These are phyloP conservation scores for Hydriomena furcata DNA, from an alignment of 2,888 invertebrate genomes.

Conservation along the genomic window DNA sequence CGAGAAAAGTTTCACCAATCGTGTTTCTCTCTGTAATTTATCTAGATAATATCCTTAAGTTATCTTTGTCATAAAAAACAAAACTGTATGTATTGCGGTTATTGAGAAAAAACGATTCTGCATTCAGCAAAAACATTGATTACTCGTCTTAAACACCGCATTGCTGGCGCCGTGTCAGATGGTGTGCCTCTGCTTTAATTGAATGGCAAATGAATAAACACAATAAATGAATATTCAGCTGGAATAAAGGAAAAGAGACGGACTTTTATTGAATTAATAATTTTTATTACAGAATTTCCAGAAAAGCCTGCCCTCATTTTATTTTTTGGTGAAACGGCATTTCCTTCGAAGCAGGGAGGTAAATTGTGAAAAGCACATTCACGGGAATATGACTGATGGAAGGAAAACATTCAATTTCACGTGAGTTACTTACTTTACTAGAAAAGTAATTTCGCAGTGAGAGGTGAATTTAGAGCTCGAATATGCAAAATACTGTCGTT, in stretches of 20 bases:
- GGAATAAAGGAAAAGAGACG: neutral
- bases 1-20: no score
- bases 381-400: neutral
- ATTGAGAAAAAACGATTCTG: no score
- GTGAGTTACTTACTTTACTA: neutral
- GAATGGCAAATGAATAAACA: neutral
- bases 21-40: no score
- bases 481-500: no score
- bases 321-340: neutral
- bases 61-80: no score
- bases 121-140: no score
- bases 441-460: no score
- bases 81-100: no score
- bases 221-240: conserved; percentile 4
- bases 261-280: conserved; percentile 1
- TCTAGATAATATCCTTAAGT: no score
- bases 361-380: neutral
- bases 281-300: conserved; percentile 1
- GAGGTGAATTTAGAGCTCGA: no score
- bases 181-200: neutral
- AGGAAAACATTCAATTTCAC: neutral
- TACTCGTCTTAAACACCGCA: no score
- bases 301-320: neutral
- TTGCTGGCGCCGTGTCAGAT: neutral
- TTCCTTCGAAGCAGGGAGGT: neutral